A percentile compares a stretch with the other conserved stretches of the same genome.
Conservation (phyloP, 2,888 invertebrate species). For the Petrophora chlorosata region DNA sequence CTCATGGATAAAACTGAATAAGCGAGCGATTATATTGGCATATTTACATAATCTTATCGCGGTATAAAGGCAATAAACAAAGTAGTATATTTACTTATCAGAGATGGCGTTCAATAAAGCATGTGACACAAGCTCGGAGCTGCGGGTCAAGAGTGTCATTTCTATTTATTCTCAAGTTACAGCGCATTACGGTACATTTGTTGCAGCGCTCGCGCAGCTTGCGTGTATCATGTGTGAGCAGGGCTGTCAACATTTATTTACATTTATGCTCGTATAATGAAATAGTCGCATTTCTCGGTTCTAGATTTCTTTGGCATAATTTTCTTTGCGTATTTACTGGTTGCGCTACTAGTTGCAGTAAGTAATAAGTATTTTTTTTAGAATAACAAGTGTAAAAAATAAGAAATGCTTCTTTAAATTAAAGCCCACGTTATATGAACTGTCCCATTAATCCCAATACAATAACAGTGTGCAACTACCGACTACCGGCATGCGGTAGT, state of each 20-base stretch:
- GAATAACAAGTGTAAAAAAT: no score
- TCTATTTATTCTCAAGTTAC: conserved; percentile 56
- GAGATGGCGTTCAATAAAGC: conserved; percentile 43
- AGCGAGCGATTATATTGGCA: not conserved
- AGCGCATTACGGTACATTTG: conserved; percentile 61
- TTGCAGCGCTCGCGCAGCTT: conserved; percentile 46
- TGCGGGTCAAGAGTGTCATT: conserved; percentile 35
- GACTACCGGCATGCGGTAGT: no score
- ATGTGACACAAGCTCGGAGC: conserved; percentile 35
- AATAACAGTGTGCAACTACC: no score
- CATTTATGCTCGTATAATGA: not conserved
- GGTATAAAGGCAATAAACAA: conserved; percentile 13
- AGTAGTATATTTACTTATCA: conserved; percentile 40
- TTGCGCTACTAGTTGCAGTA: no score
- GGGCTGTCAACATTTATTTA: conserved; percentile 28
- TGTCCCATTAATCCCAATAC: no score
- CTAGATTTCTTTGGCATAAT: no score
- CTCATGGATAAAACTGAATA: conserved; percentile 1
- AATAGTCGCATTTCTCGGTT: no score
- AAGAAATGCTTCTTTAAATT: no score
- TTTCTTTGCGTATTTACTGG: no score
- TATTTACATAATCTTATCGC: conserved; percentile 14
- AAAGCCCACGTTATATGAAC: no score
- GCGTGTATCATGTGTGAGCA: conserved; percentile 42
- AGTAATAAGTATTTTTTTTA: no score